These are phyloP conservation scores for human DNA, from an alignment of 2,113 vertebrate species.

Conservation along the genomic window GRCh38 chr1:205110501-205111000, in stretches of 20 bases:
- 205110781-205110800: not conserved
- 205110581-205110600: not conserved
- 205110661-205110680: not conserved
- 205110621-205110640: not conserved
- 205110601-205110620: not conserved
- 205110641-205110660: not conserved
- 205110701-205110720: not conserved
- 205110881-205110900: not conserved
- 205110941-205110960: not conserved
- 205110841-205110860: not conserved
- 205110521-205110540: not conserved
- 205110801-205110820: not conserved
- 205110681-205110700: not conserved
- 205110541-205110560: not conserved
- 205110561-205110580: slow-evolving; percentile 9
- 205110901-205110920: not conserved
- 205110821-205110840: not conserved
- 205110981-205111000: not conserved
- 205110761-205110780: not conserved
- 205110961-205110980: not conserved
- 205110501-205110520: not conserved
- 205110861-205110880: not conserved
- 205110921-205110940: not conserved
- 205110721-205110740: not conserved
- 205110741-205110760: not conserved